phyloP scores from a whole-genome alignment of 2,113 vertebrate genomes.

The Mormyrus iriodes region DNA sequence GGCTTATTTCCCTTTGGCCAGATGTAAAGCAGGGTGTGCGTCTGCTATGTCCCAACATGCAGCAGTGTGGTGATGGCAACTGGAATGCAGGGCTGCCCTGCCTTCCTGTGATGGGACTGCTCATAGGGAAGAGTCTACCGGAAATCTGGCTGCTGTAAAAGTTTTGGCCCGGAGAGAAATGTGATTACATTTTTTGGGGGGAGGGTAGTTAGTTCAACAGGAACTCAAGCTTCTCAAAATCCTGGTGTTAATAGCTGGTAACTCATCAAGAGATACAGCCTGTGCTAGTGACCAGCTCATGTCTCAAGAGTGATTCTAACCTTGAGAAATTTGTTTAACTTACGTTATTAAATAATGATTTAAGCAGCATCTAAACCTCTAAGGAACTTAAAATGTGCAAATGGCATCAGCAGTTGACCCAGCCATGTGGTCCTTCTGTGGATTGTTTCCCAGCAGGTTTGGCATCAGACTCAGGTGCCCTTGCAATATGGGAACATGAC shows the following conservation, averaged over 20 bases:
- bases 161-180: not conserved
- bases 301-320: not conserved
- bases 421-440: too few relatives aligned
- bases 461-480: not conserved
- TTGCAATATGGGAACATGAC: not conserved
- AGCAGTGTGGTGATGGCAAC: not conserved
- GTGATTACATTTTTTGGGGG: not conserved
- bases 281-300: not conserved
- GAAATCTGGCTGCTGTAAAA: not conserved
- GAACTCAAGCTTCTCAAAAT: not conserved
- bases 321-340: not conserved
- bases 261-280: not conserved
- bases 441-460: not conserved
- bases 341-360: not conserved
- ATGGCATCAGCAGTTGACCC: too few relatives aligned
- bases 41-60: slow-evolving; percentile 6
- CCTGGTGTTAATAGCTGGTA: not conserved
- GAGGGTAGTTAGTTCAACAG: not conserved
- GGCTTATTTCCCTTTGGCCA: not conserved
- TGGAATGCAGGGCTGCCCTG: slow-evolving; percentile 8
- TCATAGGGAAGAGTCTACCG: not conserved
- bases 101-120: not conserved
- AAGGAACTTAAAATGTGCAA: too few relatives aligned
- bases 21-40: slow-evolving; percentile 9
- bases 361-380: not conserved